Evolutionary conservation across 2,797 vertebrate species (phyloP).

Genomic region (Micrastur ruficollis): DNA sequence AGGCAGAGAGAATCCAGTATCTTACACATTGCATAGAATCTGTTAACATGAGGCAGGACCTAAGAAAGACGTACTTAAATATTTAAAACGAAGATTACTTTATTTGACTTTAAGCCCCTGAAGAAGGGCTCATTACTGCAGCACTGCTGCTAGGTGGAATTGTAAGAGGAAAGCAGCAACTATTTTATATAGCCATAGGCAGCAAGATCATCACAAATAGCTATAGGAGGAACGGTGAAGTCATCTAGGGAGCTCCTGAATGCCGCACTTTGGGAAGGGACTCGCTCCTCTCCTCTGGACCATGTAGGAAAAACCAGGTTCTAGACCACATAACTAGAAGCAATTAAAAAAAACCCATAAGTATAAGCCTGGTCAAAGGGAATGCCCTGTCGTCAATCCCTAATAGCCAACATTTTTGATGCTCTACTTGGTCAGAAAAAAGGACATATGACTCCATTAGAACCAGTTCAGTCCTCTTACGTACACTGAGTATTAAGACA

Average conservation of each 20-base stretch:
- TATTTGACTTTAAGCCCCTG: neutral
- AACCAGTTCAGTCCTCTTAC: neutral
- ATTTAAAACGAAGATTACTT: neutral
- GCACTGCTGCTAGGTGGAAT: neutral
- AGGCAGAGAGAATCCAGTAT: neutral
- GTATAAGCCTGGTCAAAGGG: neutral
- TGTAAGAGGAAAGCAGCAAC: neutral
- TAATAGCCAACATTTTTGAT: neutral
- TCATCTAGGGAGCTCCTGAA: neutral
- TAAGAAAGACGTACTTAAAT: neutral
- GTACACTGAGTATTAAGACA: neutral
- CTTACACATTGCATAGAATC: neutral
- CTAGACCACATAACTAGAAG: neutral
- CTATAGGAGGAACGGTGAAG: neutral
- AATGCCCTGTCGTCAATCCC: neutral
- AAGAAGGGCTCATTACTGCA: neutral
- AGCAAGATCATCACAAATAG: neutral
- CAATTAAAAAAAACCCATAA: neutral
- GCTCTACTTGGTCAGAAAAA: neutral
- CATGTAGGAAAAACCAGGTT: neutral
- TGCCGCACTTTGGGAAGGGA: neutral
- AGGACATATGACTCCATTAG: neutral
- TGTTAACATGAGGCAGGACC: neutral
- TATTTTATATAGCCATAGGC: neutral
- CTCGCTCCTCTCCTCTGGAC: neutral